Evolutionary conservation across 2,113 vertebrate species (phyloP).

Genomic region (Cyanoliseus patagonus): DNA sequence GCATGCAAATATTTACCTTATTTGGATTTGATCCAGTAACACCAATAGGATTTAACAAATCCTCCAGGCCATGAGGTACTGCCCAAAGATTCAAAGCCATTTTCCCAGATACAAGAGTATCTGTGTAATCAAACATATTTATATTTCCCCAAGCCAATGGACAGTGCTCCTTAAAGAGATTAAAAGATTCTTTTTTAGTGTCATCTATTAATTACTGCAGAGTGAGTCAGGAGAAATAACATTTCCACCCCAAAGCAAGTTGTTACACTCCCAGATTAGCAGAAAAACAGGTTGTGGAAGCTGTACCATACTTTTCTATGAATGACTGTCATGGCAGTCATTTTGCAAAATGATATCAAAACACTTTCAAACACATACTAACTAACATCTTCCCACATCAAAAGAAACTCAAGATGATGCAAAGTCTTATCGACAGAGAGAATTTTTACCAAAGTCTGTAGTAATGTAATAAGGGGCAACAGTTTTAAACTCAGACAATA

Average conservation of each 20-base stretch:
- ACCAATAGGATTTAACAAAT: constrained; percentile 95
- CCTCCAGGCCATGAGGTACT: constrained; percentile 96
- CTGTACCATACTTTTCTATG: background rate
- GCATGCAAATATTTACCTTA: constrained; percentile 79
- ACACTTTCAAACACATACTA: background rate
- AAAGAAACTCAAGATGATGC: background rate
- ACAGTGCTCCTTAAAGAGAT: constrained; percentile 90
- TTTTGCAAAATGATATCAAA: background rate
- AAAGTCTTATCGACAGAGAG: background rate
- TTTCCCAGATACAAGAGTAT: constrained; percentile 95
- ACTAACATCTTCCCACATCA: background rate
- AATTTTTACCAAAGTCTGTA: background rate
- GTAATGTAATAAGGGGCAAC: background rate
- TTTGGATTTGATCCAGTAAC: constrained; percentile 98
- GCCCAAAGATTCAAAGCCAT: constrained; percentile 99
- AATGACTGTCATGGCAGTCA: background rate
- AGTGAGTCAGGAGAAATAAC: background rate
- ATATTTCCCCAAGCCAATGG: constrained; percentile 97
- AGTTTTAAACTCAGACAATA: background rate
- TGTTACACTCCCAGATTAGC: background rate
- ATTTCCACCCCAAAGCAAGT: background rate
- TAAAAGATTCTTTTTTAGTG: constrained; percentile 29
- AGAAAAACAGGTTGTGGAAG: background rate
- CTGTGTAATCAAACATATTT: constrained; percentile 97
- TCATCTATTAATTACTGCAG: background rate